Evolutionary conservation across 2,797 vertebrate species (phyloP), one percentile per base, ranked within the genome.

Genomic region (Schizopygopsis pylzovi): DNA sequence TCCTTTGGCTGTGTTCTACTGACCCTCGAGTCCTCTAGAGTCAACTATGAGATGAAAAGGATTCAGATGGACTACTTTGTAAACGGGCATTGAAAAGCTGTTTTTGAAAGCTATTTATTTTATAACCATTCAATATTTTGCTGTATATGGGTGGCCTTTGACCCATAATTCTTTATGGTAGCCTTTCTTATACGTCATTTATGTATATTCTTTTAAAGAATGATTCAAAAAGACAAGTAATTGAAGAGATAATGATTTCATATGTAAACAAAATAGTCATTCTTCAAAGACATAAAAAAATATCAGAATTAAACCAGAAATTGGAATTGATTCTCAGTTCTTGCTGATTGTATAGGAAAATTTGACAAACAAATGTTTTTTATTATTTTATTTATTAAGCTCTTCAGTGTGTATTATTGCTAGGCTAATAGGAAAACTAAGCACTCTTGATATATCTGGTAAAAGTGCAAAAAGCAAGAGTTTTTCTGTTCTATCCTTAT

Each of bases 21-120:
- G 81, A 84, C 67, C 82, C 65, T 73, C 10, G 33, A 56, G n/a
- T 61, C 47, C 16, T 80, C 59, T 65, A 13, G 43, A 80, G 43
- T 80, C 6, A 6, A 49, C 61, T 67, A 15, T 7, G 61, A 80
- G 43, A 67, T 18, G 43, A 33, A 80, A 80, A 67, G 61, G 78
- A 33, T 45, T 67, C 5, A 2, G 43, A 49, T 33, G 43, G 37
- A 67, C 10, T 65, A 41, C 25, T 67, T 25, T 49, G 18, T 22
- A 37, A 18, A 67, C 49, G 33, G 59, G 41, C 20, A 59, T 47
- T 63, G 41, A 63, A 79, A 79, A 33, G 1, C 10, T 65, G 52
- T 56, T 56, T 77, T 59, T 39, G 4, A 78, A 78, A 59, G 6
- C 52, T 59, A n/a, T 41, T 78, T 41, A 41, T 78, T 78, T 78